phyloP scores from a whole-genome alignment of 2,888 invertebrate genomes.

The Sminthurides aquaticus region DNA sequence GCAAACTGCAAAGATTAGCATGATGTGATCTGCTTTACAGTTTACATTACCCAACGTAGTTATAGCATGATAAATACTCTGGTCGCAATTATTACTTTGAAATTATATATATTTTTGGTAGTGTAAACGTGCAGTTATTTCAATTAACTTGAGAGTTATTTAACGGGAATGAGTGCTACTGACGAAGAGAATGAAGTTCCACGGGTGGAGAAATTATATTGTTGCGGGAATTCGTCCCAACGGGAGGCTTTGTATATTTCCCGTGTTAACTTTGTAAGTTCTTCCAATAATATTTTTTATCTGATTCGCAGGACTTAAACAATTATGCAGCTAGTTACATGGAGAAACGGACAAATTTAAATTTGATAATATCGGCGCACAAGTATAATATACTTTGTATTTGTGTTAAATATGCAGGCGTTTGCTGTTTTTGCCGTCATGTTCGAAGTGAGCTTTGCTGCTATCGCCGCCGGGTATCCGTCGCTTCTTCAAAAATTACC shows the following conservation, averaged over 20 bases:
- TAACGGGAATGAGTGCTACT: conserved; percentile 7
- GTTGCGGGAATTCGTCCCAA: conserved; percentile 16
- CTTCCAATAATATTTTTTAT: not conserved
- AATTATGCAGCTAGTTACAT: too few species aligned
- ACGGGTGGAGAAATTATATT: conserved; percentile 19
- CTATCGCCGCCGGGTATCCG: not conserved
- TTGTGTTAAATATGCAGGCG: conserved; percentile 1
- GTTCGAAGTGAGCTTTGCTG: conserved; percentile 6
- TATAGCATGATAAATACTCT: too few species aligned
- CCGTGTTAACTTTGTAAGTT: conserved; percentile 12
- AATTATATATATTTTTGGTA: too few species aligned
- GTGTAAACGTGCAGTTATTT: too few species aligned
- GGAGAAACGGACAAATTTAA: not conserved
- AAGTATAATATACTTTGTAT: not conserved
- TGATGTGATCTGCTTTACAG: too few species aligned
- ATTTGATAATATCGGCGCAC: too few species aligned
- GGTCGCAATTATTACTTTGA: too few species aligned
- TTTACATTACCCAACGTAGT: too few species aligned
- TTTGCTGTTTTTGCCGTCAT: conserved; percentile 4
- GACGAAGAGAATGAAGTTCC: conserved; percentile 15
- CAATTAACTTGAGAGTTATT: too few species aligned
- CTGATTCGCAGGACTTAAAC: too few species aligned
- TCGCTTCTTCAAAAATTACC: not conserved
- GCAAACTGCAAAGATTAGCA: too few species aligned
- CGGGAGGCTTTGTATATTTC: conserved; percentile 14